phyloP scores from a whole-genome alignment of 2,888 invertebrate genomes.

The Alviniconcha strummeri region DNA sequence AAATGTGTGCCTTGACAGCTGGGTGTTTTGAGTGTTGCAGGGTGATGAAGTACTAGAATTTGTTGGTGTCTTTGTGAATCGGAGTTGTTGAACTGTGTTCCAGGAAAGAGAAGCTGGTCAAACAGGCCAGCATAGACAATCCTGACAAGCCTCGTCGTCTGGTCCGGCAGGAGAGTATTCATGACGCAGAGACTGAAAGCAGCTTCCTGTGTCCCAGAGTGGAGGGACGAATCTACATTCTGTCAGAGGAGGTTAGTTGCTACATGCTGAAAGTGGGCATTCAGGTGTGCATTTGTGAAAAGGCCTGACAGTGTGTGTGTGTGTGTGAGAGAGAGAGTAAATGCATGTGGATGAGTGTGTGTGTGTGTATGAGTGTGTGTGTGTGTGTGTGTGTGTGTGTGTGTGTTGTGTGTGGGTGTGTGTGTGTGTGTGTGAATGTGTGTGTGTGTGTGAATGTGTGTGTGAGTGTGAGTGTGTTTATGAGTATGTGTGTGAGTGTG shows the following conservation, averaged over 20 bases:
- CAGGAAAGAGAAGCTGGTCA: constrained; percentile 51
- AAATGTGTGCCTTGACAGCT: too few species aligned
- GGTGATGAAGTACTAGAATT: too few species aligned
- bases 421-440: too few species aligned
- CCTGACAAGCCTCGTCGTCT: constrained; percentile 45
- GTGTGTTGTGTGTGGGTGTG: not conserved
- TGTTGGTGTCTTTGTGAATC: too few species aligned
- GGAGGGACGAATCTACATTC: constrained; percentile 86
- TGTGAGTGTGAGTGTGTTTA: not conserved
- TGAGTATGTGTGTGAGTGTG: too few species aligned
- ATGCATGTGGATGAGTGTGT: not conserved
- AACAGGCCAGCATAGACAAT: constrained; percentile 44
- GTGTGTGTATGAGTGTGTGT: not conserved
- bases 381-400: not conserved
- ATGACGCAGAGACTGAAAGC: constrained; percentile 87
- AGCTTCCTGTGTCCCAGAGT: constrained; percentile 87
- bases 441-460: not conserved
- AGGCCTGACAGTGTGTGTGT: too few species aligned
- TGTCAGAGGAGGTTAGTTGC: constrained; percentile 82
- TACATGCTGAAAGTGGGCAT: not conserved
- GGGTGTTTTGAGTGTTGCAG: too few species aligned
- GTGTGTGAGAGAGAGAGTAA: not conserved
- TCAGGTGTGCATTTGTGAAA: too few species aligned
- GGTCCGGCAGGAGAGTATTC: constrained; percentile 73
- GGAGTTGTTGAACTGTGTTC: not conserved